Conservation (phyloP, 1,140 invertebrate genomes). For the Drosophila rhopaloa region DNA sequence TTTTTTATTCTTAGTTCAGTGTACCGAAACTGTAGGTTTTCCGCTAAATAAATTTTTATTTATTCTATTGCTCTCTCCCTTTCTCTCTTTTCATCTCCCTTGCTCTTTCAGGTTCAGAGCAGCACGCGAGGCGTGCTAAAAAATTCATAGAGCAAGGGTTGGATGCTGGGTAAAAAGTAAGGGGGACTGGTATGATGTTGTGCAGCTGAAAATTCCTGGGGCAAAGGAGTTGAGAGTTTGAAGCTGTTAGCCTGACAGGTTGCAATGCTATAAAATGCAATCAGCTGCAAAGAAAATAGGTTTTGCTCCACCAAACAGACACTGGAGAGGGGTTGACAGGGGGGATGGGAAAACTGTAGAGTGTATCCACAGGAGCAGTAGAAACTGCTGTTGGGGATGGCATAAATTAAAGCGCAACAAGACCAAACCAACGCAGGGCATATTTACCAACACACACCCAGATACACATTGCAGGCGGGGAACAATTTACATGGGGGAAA, state of each 20-base stretch:
- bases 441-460: constrained; percentile 34
- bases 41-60: constrained; percentile 68
- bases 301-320: constrained; percentile 62
- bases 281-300: constrained; percentile 80
- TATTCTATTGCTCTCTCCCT: constrained; percentile 21
- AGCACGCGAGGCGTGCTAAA: constrained; percentile 57
- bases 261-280: constrained; percentile 77
- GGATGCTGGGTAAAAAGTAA: neutral
- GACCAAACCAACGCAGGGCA: constrained; percentile 44
- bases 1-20: constrained; percentile 2
- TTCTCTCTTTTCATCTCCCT: neutral
- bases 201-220: constrained; percentile 39
- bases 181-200: neutral
- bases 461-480: constrained; percentile 6
- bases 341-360: constrained; percentile 10
- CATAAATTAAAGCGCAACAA: constrained; percentile 72
- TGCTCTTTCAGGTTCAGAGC: constrained; percentile 9
- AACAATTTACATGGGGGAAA: constrained; percentile 10
- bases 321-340: constrained; percentile 7
- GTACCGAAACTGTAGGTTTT: constrained; percentile 44
- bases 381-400: constrained; percentile 45
- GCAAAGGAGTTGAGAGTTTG: constrained; percentile 40
- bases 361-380: constrained; percentile 24
- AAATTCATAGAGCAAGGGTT: constrained; percentile 55
- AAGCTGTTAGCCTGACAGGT: constrained; percentile 50